These are phyloP conservation scores for Pelobates fuscus DNA, from an alignment of 2,113 vertebrate species.

Conservation along the genomic window DNA sequence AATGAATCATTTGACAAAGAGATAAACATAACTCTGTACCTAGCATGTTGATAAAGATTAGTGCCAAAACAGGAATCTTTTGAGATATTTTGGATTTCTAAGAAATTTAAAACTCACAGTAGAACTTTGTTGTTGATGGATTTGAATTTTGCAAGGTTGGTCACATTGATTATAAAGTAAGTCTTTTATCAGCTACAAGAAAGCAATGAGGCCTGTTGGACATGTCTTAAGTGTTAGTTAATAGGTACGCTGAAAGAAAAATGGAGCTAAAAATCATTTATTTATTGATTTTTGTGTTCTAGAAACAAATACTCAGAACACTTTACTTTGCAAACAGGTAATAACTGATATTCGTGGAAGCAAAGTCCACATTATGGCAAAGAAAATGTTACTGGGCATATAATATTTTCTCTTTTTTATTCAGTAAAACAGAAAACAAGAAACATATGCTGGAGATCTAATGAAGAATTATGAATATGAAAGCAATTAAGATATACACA, in stretches of 20 bases:
- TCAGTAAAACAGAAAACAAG: background rate
- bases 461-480: too few species aligned
- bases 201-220: slow-evolving; percentile 15
- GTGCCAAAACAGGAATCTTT: too few species aligned
- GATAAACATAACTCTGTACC: too few species aligned
- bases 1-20: too few species aligned
- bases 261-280: slow-evolving; percentile 19
- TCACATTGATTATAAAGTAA: slow-evolving; percentile 25
- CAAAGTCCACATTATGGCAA: background rate
- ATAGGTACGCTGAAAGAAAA: slow-evolving; percentile 20
- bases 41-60: too few species aligned
- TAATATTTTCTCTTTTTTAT: background rate
- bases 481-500: too few species aligned
- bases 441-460: too few species aligned
- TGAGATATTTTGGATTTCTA: too few species aligned
- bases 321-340: background rate
- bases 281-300: slow-evolving; percentile 9
- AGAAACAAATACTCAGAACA: background rate
- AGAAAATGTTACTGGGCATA: background rate
- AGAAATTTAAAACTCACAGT: too few species aligned
- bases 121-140: too few species aligned
- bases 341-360: background rate
- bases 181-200: slow-evolving; percentile 19
- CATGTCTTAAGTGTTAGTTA: slow-evolving; percentile 23
- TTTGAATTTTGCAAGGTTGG: too few species aligned